Evolutionary conservation across 2,888 invertebrate genomes (phyloP).

Genomic region (Eudasyphora cyanicolor): DNA sequence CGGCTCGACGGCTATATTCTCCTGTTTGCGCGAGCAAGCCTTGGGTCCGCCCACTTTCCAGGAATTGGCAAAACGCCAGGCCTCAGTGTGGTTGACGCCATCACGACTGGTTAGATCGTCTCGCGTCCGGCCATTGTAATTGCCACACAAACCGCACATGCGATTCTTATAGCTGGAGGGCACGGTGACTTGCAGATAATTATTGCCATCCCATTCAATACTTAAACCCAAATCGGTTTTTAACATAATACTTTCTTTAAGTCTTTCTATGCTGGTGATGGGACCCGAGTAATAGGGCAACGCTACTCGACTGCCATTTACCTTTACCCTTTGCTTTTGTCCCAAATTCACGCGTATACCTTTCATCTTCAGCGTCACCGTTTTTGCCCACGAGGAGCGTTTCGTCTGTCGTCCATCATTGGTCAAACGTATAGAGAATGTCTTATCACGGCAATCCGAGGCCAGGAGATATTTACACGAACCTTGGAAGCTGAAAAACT

Average conservation of each 20-base stretch:
- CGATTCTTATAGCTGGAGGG: slow-evolving; percentile 86
- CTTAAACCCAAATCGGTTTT: slow-evolving; percentile 89
- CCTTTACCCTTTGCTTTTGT: slow-evolving; percentile 91
- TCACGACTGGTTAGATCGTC: slow-evolving; percentile 90
- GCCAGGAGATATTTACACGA: slow-evolving; percentile 94
- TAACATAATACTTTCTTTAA: slow-evolving; percentile 84
- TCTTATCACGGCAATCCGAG: slow-evolving; percentile 89
- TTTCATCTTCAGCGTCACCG: slow-evolving; percentile 89
- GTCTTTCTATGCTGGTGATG: slow-evolving; percentile 84
- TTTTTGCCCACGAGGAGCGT: slow-evolving; percentile 94
- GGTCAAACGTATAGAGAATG: slow-evolving; percentile 93
- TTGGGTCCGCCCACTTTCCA: slow-evolving; percentile 94
- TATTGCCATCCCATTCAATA: slow-evolving; percentile 95
- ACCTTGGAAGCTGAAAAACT: slow-evolving; percentile 95
- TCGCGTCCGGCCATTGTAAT: slow-evolving; percentile 92
- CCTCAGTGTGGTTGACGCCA: slow-evolving; percentile 84
- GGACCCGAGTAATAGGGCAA: slow-evolving; percentile 85
- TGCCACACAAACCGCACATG: slow-evolving; percentile 96
- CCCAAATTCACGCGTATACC: slow-evolving; percentile 90
- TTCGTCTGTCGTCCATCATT: slow-evolving; percentile 90
- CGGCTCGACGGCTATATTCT: slow-evolving; percentile 80
- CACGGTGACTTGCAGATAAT: slow-evolving; percentile 93
- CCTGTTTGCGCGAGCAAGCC: slow-evolving; percentile 84
- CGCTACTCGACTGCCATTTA: slow-evolving; percentile 88
- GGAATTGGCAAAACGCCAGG: slow-evolving; percentile 89